Percentiles rank a stretch among this genome's conserved stretches.
Conservation (phyloP, 1,140 invertebrate species). For the Stegodyphus mimosarum region DNA sequence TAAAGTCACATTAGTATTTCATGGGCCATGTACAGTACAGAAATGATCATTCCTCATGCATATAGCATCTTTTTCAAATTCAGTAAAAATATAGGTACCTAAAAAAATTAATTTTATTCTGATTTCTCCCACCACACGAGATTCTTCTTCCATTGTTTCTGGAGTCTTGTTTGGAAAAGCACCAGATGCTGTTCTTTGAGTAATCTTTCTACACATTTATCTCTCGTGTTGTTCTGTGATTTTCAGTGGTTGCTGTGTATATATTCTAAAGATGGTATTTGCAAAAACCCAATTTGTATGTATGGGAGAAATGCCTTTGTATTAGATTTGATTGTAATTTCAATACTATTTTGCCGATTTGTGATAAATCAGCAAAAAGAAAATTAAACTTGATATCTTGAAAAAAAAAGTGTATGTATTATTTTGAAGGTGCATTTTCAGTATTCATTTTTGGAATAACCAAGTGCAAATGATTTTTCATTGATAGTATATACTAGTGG, state of each 20-base stretch:
- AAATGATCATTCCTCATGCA: conserved; percentile 38
- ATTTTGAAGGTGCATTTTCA: background rate
- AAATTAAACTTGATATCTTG: conserved; percentile 58
- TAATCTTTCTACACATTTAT: conserved; percentile 57
- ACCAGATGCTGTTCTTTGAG: conserved; percentile 47
- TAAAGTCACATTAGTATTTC: conserved; percentile 45
- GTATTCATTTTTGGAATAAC: too few species aligned
- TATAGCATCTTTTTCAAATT: conserved; percentile 36
- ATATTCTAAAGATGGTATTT: conserved; percentile 61
- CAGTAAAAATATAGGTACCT: conserved; percentile 14
- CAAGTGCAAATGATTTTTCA: too few species aligned
- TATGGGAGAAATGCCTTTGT: conserved; percentile 59
- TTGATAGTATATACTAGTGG: too few species aligned
- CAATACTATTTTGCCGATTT: conserved; percentile 39
- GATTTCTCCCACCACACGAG: conserved; percentile 29
- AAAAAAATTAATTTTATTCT: conserved; percentile 7
- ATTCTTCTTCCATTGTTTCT: conserved; percentile 32
- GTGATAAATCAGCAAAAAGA: conserved; percentile 37
- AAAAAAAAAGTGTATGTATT: conserved; percentile 29
- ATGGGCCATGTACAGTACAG: conserved; percentile 48
- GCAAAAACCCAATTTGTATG: conserved; percentile 57
- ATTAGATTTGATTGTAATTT: conserved; percentile 61
- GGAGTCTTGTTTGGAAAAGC: conserved; percentile 53
- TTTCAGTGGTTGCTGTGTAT: conserved; percentile 61
- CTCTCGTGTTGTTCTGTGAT: conserved; percentile 61